Conservation (phyloP, 2,113 vertebrate genomes). For the Odontophorus gujanensis region DNA sequence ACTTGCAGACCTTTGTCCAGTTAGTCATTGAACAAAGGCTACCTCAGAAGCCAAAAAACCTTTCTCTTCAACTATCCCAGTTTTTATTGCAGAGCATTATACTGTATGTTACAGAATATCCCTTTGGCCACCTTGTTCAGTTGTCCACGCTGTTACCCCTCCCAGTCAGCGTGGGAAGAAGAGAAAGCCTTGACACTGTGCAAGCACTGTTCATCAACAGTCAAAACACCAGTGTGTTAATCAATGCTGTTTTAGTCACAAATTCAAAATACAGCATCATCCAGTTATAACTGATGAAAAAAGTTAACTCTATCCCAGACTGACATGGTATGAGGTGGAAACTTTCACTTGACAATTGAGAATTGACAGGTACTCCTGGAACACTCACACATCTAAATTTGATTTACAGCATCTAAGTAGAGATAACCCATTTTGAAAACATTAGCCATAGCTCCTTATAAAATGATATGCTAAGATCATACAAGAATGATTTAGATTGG, state of each 20-base stretch:
- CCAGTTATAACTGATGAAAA: background rate
- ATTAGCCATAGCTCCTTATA: background rate
- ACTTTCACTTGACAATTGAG: background rate
- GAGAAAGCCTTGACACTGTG: background rate
- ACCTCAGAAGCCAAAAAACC: background rate
- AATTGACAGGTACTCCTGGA: conserved; percentile 1
- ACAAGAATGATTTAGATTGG: background rate
- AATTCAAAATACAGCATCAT: background rate
- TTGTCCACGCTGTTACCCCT: background rate
- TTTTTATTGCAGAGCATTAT: background rate
- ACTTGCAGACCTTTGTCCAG: background rate
- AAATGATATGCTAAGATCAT: background rate
- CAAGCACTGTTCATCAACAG: background rate
- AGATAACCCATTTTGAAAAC: background rate
- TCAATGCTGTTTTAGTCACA: background rate
- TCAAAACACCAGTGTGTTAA: background rate
- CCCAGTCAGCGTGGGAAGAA: background rate
- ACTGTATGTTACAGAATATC: accelerated
- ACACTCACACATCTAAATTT: background rate
- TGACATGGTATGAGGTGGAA: background rate
- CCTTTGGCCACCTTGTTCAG: background rate
- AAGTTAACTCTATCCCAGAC: background rate
- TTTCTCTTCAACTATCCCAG: background rate
- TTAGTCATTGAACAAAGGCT: background rate
- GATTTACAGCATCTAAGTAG: background rate